Base-by-base conservation (phyloP, 2,797 vertebrate genomes). In the Phataginus tricuspis region DNA sequence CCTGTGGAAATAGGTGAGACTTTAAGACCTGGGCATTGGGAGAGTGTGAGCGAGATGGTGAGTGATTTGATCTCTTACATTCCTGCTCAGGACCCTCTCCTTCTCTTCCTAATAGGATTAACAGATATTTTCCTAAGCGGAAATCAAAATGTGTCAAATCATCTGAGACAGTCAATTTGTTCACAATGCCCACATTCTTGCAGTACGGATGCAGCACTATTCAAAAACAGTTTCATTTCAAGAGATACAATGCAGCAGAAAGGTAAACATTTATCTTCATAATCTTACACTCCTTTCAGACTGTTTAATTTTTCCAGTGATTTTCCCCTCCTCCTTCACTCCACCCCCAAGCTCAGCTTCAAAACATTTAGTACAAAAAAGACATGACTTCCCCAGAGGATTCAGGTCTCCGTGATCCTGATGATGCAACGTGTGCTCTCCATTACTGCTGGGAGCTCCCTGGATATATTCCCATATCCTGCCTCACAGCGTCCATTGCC, bases 281-380 rank as follows among this genome's bases (percentile, higher is more conserved):
- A 96, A 97, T 97, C 96, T 91, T 87, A 94, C 85, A 94, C 86
- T 95, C 95, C 95, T 94, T 98, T 86, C 90, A 96, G 51, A 68
- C 96, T 79, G 97, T 95, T 96, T 96, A 97, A 89, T 97, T 97
- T 97, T 97, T 96, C 97, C 93, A 72, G 98, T 98, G 97, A 97
- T 98, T 98, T 98, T 98, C 97, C 98, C 98, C 98, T 98, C 98
- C 96, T 95, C 97, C 91, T 92, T 96, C 84, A 94, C 94, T 96
- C 89, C 95, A 82, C 95, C 94, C 92, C 92, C 88, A 91, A 96
- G 96, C 97, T 97, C 98, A 97, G 98, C 98, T 97, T 96, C 74
- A 94, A 89, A 94, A 92, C 74, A 93, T n/a, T 75, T 97, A 95
- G 82, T 86, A 98, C 80, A 90, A 74, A 94, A 94, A 95, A 97